A percentile compares a stretch with the other conserved stretches of the same genome.
phyloP scores from a whole-genome alignment of 2,888 invertebrate genomes.

The Patella ulyssiponensis region DNA sequence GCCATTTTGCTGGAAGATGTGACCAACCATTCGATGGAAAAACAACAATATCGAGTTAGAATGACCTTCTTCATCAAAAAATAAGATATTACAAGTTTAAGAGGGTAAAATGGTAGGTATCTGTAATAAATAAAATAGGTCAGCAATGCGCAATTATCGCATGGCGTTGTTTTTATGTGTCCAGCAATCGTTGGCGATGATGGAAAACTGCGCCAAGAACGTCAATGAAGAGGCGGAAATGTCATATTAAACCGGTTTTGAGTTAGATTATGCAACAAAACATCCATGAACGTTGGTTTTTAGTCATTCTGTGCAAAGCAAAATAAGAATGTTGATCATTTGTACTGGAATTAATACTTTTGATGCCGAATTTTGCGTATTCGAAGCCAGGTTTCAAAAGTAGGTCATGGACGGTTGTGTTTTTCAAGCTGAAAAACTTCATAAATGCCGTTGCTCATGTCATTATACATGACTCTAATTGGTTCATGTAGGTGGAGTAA shows the following conservation, averaged over 20 bases:
- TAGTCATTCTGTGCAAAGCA: no score
- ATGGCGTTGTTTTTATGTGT: not conserved
- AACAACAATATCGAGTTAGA: not conserved
- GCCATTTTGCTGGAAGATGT: conserved; percentile 12
- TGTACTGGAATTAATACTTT: not conserved
- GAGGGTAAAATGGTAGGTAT: conserved; percentile 2
- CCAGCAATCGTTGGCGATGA: not conserved
- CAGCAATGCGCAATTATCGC: not conserved
- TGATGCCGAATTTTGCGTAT: not conserved
- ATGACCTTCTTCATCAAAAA: not conserved
- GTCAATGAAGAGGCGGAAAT: not conserved
- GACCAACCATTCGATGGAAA: not conserved
- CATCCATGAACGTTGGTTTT: no score
- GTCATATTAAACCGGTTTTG: no score
- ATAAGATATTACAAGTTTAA: not conserved
- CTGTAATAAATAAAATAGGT: not conserved
- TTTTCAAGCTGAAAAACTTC: no score
- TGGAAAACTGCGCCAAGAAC: conserved; percentile 9
- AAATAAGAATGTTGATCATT: no score
- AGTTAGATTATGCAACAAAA: no score
- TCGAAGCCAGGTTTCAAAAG: not conserved
- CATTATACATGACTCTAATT: no score
- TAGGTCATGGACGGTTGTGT: not conserved
- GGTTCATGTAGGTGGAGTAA: no score
- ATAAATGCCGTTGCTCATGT: no score